Percentiles rank a stretch among this genome's conserved stretches.
Evolutionary conservation across 2,888 invertebrate genomes (phyloP).

Genomic region (Oscheius sp.): DNA sequence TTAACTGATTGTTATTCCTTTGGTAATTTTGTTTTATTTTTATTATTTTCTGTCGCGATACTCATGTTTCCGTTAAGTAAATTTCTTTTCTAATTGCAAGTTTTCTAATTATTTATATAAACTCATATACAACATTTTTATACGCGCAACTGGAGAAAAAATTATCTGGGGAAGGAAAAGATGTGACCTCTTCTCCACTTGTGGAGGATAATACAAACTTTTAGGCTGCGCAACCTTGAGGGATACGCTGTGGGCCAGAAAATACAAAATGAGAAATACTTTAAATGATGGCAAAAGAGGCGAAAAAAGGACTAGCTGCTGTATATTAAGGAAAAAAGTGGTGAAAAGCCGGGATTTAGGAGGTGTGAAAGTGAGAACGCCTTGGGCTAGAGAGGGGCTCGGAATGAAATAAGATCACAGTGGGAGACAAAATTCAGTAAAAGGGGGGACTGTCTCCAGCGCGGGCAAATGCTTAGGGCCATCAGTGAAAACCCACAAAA

Average conservation of each 20-base stretch:
- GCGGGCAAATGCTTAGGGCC: background rate
- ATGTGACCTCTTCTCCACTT: background rate
- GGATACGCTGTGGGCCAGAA: background rate
- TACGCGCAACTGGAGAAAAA: background rate
- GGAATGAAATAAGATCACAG: constrained; percentile 30
- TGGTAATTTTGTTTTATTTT: background rate
- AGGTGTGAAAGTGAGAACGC: constrained; percentile 16
- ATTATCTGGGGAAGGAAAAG: background rate
- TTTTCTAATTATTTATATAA: constrained; percentile 28
- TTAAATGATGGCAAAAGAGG: constrained; percentile 12
- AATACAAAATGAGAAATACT: background rate
- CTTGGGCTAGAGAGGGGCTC: background rate
- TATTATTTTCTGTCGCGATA: background rate
- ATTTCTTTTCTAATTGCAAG: background rate
- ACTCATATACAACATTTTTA: constrained; percentile 30
- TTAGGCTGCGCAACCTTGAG: background rate
- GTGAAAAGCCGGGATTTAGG: background rate
- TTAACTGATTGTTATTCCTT: background rate
- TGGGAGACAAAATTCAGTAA: too few species aligned
- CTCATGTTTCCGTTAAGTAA: background rate
- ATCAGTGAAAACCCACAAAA: background rate
- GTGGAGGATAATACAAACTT: background rate
- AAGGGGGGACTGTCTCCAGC: background rate
- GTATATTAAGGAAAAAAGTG: background rate
- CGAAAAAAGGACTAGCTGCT: constrained; percentile 12